Conservation (phyloP, 1,140 invertebrate species). For the Phocides pigmalion region DNA sequence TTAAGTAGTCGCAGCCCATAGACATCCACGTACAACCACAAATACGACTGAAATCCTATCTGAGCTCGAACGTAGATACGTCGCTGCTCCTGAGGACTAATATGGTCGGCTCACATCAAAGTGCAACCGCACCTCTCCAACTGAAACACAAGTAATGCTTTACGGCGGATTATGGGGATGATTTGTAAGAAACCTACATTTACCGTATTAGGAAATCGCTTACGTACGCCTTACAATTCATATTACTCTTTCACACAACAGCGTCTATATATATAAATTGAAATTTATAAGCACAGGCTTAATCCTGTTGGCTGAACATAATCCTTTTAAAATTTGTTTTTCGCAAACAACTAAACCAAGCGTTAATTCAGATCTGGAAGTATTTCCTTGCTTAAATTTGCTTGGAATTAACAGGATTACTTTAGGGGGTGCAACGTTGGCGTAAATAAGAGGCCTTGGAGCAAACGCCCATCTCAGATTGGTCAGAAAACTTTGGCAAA, state of each 20-base stretch:
- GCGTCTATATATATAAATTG: not conserved
- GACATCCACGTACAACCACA: too few relatives aligned
- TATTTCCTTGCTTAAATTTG: not conserved
- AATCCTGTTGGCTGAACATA: conserved; percentile 20
- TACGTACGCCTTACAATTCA: not conserved
- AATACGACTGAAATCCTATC: too few relatives aligned
- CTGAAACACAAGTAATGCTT: too few relatives aligned
- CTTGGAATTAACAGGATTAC: not conserved
- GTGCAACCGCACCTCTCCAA: too few relatives aligned
- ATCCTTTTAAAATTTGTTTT: conserved; percentile 39
- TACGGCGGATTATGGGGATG: too few relatives aligned
- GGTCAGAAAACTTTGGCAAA: too few relatives aligned
- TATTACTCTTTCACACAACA: not conserved
- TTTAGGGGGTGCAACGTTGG: not conserved
- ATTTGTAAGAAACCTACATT: not conserved
- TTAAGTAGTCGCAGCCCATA: too few relatives aligned
- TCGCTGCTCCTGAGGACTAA: too few relatives aligned
- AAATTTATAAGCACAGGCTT: conserved; percentile 34
- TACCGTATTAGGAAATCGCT: not conserved
- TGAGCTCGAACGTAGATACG: too few relatives aligned
- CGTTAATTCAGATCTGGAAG: conserved; percentile 1
- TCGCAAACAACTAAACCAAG: not conserved
- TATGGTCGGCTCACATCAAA: too few relatives aligned
- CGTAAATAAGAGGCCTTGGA: too few relatives aligned
- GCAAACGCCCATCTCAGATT: too few relatives aligned